Base-by-base conservation (phyloP, 2,888 invertebrate genomes). In the Aphrophora alni region DNA sequence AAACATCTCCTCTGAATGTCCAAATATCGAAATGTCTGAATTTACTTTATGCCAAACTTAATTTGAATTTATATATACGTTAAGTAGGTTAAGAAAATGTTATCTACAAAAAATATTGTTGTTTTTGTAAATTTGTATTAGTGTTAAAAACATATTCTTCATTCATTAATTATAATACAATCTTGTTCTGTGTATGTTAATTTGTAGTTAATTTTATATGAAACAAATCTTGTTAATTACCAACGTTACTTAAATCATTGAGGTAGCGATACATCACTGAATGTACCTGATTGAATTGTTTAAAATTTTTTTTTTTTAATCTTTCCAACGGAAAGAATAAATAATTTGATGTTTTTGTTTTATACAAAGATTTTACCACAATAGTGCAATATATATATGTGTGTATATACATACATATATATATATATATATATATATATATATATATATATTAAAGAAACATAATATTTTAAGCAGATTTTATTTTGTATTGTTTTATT, bases 321-420 rank as follows among this genome's bases (percentile, higher is more conserved):
- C 21, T 21, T 59, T 59, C 59, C 10, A 0, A 21, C 14, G 59
- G 59, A 21, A 21, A 59, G 59, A 59, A 21, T 59, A n/a, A n/a
- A n/a, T 44, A 5, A 59, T 14, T 59, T 59, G 7, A 59, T 59
- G 59, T 59, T 59, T 59, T 21, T 59, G n/a, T 59, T 59, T 59
- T 59, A 21, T 59, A 7, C 21, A 59, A 21, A 59, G n/a, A 59
- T 59, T 72, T 78, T 78, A 78, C 73, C 78, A 78, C 24, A 72
- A 72, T 72, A 44, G 78, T 78, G 78, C 78, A 78, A 78, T 78
- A 78, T 78, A n/a, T n/a, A n/a, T n/a, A n/a, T n/a, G n/a, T n/a
- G n/a, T n/a, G n/a, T n/a, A n/a, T n/a, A n/a, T n/a, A n/a, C n/a
- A n/a, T n/a, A n/a, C n/a, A n/a, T n/a, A n/a, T n/a, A n/a, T n/a